Evolutionary conservation across 2,113 vertebrate genomes (phyloP).

Genomic region (Zosterops japonicus): DNA sequence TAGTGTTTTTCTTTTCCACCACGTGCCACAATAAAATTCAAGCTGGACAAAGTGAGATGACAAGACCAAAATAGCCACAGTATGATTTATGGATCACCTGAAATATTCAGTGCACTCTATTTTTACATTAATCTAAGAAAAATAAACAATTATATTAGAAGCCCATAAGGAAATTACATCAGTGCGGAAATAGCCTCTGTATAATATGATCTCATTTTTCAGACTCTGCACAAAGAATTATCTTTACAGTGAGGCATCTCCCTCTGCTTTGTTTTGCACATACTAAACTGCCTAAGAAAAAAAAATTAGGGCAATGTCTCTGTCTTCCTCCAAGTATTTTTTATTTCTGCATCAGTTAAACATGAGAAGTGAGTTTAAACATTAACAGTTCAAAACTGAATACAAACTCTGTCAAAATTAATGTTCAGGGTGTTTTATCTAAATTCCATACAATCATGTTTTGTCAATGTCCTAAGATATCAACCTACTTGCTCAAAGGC

Average conservation of each 20-base stretch:
- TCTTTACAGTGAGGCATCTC: neutral
- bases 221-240: neutral
- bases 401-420: neutral
- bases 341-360: neutral
- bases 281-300: neutral
- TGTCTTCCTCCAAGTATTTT: neutral
- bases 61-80: neutral
- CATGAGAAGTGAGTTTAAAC: neutral
- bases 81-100: neutral
- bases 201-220: constrained; percentile 48
- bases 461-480: neutral
- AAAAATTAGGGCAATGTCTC: neutral
- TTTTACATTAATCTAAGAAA: constrained; percentile 16
- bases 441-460: neutral
- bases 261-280: constrained; percentile 3
- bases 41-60: neutral
- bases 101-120: neutral
- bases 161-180: neutral
- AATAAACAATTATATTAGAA: constrained; percentile 23
- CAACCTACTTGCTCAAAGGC: neutral
- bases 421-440: neutral
- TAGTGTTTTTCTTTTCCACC: neutral
- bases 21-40: neutral
- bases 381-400: neutral
- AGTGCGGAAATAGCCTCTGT: neutral